These are phyloP conservation scores for Urophycis tenuis DNA, from an alignment of 2,797 vertebrate species.

Conservation along the genomic window DNA sequence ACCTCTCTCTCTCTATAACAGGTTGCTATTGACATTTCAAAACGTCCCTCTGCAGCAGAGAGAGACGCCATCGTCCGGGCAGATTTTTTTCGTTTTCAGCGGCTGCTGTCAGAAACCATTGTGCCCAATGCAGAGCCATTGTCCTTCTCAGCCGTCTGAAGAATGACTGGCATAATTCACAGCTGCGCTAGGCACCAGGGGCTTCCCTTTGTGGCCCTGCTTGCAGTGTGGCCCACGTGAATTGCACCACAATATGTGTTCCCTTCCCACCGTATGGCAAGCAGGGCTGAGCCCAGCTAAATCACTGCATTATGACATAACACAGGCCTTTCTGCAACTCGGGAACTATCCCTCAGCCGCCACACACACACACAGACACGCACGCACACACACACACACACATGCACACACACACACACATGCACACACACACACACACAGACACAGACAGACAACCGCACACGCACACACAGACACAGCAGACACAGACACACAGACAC, in stretches of 20 bases:
- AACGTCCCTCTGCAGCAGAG: neutral
- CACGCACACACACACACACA: neutral
- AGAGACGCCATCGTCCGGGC: neutral
- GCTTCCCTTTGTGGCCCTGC: neutral
- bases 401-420: neutral
- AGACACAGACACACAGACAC: neutral
- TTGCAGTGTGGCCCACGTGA: neutral
- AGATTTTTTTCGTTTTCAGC: neutral
- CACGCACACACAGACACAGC: neutral
- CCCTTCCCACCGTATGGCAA: neutral
- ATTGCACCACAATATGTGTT: neutral
- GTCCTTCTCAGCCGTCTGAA: neutral
- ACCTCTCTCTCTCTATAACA: neutral
- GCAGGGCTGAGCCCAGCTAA: neutral
- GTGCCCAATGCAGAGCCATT: neutral
- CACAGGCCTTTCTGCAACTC: neutral
- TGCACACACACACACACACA: neutral
- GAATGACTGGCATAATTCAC: neutral
- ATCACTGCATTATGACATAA: conserved; percentile 12
- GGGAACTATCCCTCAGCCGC: neutral
- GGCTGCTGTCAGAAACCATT: neutral
- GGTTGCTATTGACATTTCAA: neutral
- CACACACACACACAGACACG: neutral
- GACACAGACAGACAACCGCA: neutral
- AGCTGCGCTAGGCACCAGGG: neutral